Base-by-base conservation (phyloP, 2,888 invertebrate genomes). In the Tachina grossa region DNA sequence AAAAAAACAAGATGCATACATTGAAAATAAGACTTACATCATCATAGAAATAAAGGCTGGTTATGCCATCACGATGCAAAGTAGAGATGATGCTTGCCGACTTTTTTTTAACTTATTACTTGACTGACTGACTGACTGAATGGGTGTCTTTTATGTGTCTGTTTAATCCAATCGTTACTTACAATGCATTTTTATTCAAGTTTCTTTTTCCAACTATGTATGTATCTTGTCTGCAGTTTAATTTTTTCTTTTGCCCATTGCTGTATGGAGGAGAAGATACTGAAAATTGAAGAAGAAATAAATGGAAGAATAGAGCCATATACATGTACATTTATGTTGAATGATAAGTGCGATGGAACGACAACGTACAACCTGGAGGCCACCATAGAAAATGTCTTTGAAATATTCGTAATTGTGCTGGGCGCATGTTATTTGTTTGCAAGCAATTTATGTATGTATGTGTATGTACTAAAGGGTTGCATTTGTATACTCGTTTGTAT, bases 361-460 rank as follows among this genome's bases (percentile, higher is more conserved):
- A 65, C 80, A 74, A 65, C n/a, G 11, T 75, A 55, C 78, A 85
- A 85, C 65, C 84, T 87, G 82, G 88, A 85, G 87, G 88, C 87
- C 87, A 79, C 71, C 71, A 87, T 84, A 83, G 87, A 87, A 84
- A 87, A 88, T 87, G 87, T 87, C 84, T 87, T 84, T 84, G 77
- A 85, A 84, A 84, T 78, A 63, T 83, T 85, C 83, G 63, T 69
- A 75, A 71, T 79, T 72, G 53, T 82, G 55, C 55, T 80, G 74
- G 76, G 77, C 85, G 78, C 84, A 82, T 79, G 82, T 79, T 83
- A 53, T 82, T 78, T 75, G 74, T 31, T 85, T 57, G 82, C 68
- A 51, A 78, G 78, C 69, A 49, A 22, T 31, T 2, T 31, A 31
- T 31, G 4, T 31, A 31, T 31, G 31, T 31, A 31, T 31, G 2